Conservation (phyloP, 1,140 invertebrate genomes). For the Tribolium castaneum region DNA sequence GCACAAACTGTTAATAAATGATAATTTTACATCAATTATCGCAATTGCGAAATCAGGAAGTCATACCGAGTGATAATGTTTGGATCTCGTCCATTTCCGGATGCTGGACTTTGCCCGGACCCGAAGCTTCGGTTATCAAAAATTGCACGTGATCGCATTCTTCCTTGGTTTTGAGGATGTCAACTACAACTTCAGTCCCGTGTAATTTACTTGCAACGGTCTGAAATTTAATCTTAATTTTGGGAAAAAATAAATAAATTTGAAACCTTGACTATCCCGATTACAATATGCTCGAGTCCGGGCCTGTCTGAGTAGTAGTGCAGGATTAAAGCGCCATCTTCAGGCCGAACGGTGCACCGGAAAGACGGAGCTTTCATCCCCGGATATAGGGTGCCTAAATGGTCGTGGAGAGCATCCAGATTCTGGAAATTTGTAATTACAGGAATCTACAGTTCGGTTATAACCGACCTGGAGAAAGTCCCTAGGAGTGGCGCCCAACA, state of each 20-base stretch:
- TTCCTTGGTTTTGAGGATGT: constrained; percentile 86
- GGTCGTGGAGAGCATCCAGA: constrained; percentile 93
- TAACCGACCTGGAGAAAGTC: constrained; percentile 87
- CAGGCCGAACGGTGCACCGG: constrained; percentile 85
- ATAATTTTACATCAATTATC: constrained; percentile 22
- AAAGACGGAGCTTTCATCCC: constrained; percentile 94
- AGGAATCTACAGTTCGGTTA: constrained; percentile 17
- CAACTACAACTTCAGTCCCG: constrained; percentile 89
- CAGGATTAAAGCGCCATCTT: constrained; percentile 86
- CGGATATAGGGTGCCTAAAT: constrained; percentile 91
- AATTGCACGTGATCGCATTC: constrained; percentile 95
- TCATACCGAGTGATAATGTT: constrained; percentile 76
- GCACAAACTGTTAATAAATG: constrained; percentile 8
- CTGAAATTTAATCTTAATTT: constrained; percentile 65
- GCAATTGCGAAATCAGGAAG: background rate
- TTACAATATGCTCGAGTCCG: constrained; percentile 93
- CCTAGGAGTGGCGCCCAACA: constrained; percentile 89
- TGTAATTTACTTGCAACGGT: constrained; percentile 93
- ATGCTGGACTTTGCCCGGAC: constrained; percentile 69
- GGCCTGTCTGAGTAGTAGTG: constrained; percentile 95
- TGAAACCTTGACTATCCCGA: constrained; percentile 90
- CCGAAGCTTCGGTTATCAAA: constrained; percentile 87
- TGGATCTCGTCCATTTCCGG: constrained; percentile 79
- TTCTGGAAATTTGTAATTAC: constrained; percentile 71
- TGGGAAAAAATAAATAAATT: constrained; percentile 46